These are phyloP conservation scores for Cebus imitator DNA, from an alignment of 2,113 vertebrate species.

Conservation along the genomic window DNA sequence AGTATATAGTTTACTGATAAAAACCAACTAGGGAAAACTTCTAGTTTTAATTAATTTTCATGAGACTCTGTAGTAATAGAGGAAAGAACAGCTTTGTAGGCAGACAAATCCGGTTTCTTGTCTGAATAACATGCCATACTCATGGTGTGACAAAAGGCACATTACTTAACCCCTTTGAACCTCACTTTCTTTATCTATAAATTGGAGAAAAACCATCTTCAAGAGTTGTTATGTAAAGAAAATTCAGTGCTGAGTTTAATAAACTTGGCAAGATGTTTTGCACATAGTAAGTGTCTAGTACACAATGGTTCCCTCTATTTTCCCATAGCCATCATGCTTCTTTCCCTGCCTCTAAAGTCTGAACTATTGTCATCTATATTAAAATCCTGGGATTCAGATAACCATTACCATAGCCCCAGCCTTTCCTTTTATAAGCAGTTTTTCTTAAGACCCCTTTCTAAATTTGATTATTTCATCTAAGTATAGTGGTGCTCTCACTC, in stretches of 20 bases:
- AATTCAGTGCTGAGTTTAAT: constrained; percentile 7
- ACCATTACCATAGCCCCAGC: neutral
- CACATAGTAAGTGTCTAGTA: neutral
- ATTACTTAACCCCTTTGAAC: neutral
- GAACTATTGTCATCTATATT: neutral
- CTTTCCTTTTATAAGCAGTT: neutral
- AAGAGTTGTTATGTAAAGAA: constrained; percentile 16
- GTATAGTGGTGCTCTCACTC: neutral
- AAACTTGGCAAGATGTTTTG: neutral
- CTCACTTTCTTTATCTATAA: constrained; percentile 44
- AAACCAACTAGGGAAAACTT: constrained; percentile 10
- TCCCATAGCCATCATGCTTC: neutral
- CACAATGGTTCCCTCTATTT: constrained; percentile 11
- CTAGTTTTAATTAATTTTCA: constrained; percentile 36
- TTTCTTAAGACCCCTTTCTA: neutral
- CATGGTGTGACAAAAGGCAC: neutral
- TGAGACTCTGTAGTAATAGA: neutral
- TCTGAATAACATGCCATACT: neutral
- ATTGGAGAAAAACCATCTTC: neutral
- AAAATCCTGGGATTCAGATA: neutral
- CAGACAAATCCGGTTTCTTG: neutral
- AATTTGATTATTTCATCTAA: constrained; percentile 30
- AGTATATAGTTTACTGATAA: constrained; percentile 1
- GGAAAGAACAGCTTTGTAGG: neutral
- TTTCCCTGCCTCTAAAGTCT: neutral